Evolutionary conservation across 2,797 vertebrate species (phyloP), one percentile per base, ranked within the genome.

Genomic region (Brachyrhaphis roseni): DNA sequence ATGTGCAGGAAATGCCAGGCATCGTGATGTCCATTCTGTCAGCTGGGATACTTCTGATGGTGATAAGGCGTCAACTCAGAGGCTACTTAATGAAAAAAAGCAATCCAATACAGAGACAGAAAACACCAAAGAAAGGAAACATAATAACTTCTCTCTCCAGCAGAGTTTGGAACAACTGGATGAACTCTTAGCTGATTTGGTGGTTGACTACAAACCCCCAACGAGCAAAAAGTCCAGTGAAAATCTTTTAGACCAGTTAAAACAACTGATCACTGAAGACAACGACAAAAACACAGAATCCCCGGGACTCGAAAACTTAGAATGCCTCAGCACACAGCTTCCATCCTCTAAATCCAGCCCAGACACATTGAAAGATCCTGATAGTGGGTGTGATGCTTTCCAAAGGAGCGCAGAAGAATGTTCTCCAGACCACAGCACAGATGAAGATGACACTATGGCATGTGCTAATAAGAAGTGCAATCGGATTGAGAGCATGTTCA

Each of bases 151-250:
- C 0, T 97, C 96, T 10, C 95, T 97, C 31, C 98, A 98, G 93
- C 97, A 97, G 89, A 98, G 98, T 90, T 93, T 99, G 8, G 98
- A 98, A 86, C 98, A 99, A 89, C 95, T 99, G 85, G 98, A 99
- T 0, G 97, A 99, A 90, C 96, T 99, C 72, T 96, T 99, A 76
- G 98, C 98, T 0, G 98, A 99, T 92, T 94, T 99, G 15, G 98
- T 99, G 31, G 97, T 98, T 18, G 98, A 99, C 93, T 98, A 98
- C 80, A 97, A 98, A 82, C 96, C 98, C 0, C 94, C 96, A 0
- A 95, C 96, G 0, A 93, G 93, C 79, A 95, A 93, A 43, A 95
- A 89, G 0, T 88, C 96, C 0, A 96, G 96, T 41, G 94, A 96
- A 66, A 95, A 97, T 77, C 88, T 98, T 36, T 88, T 98, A 0